These are phyloP conservation scores for Apodemus speciosus DNA, from an alignment of 2,113 vertebrate species.

Conservation along the genomic window DNA sequence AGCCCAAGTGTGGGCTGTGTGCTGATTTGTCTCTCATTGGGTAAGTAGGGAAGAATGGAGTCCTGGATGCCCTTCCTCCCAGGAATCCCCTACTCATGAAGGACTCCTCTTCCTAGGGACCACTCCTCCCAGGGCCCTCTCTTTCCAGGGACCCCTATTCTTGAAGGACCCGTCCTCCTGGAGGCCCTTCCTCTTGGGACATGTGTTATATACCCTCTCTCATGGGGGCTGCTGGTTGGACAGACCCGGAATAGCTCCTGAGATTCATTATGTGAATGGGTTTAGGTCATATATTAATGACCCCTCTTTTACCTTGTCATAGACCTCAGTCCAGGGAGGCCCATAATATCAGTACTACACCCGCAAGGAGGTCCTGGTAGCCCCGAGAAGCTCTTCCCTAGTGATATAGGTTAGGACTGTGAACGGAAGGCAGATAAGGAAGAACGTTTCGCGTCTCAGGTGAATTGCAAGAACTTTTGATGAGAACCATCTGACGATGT, in stretches of 20 bases:
- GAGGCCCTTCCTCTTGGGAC: background rate
- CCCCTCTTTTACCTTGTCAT: too few relatives aligned
- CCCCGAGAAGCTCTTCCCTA: background rate
- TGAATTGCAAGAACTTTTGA: background rate
- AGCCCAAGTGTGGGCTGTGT: too few relatives aligned
- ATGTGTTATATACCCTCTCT: background rate
- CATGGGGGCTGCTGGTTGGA: accelerated
- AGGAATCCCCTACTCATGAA: background rate
- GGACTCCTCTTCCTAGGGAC: background rate
- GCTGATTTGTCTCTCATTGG: background rate
- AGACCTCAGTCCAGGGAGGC: background rate
- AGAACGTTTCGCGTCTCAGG: too few relatives aligned
- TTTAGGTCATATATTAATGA: background rate
- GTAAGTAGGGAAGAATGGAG: background rate
- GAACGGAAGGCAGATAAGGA: too few relatives aligned
- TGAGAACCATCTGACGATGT: too few relatives aligned
- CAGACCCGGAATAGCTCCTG: accelerated
- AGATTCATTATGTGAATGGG: too few relatives aligned
- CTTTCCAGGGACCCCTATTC: background rate
- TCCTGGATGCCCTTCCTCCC: background rate
- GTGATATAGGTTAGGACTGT: background rate
- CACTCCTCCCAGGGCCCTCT: background rate
- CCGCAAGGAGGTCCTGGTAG: background rate
- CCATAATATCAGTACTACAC: accelerated
- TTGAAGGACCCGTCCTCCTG: background rate